Evolutionary conservation across 2,797 vertebrate species (phyloP).

Genomic region (Anas bernieri): DNA sequence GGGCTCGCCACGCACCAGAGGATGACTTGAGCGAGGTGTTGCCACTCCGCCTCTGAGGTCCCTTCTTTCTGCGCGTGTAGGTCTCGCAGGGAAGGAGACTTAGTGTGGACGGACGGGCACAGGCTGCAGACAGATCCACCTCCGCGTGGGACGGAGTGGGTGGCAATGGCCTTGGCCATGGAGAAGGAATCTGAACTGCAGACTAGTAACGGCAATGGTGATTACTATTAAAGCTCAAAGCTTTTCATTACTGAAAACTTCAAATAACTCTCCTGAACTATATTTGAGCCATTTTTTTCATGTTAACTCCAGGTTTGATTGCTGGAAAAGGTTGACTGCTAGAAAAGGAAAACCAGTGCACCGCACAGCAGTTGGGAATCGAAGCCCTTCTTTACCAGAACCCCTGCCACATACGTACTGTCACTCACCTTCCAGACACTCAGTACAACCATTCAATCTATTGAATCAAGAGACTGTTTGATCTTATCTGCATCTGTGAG

Average conservation of each 20-base stretch:
- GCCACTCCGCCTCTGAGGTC: background rate
- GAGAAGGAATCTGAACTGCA: constrained; percentile 46
- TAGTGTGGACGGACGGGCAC: background rate
- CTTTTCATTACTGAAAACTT: constrained; percentile 70
- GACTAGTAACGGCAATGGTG: constrained; percentile 41
- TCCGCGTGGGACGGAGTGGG: background rate
- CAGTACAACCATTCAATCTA: constrained; percentile 81
- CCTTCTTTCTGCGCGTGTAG: background rate
- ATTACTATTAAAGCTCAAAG: constrained; percentile 46
- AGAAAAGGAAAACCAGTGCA: constrained; percentile 67
- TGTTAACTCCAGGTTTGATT: constrained; percentile 44
- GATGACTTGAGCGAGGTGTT: background rate
- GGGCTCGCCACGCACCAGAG: background rate
- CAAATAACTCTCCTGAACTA: constrained; percentile 65
- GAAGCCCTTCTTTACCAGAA: constrained; percentile 69
- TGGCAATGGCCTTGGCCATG: background rate
- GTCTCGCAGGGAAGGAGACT: background rate
- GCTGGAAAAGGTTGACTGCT: constrained; percentile 64
- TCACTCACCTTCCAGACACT: constrained; percentile 82
- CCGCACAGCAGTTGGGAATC: constrained; percentile 69
- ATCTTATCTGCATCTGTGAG: constrained; percentile 86
- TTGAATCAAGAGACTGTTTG: constrained; percentile 84
- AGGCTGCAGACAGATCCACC: background rate
- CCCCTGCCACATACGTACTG: constrained; percentile 73
- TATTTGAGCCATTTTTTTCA: constrained; percentile 15